Percentiles rank a stretch among this genome's conserved stretches.
These are phyloP conservation scores for Sebastes cheni DNA, from an alignment of 2,797 vertebrate genomes.

Conservation along the genomic window DNA sequence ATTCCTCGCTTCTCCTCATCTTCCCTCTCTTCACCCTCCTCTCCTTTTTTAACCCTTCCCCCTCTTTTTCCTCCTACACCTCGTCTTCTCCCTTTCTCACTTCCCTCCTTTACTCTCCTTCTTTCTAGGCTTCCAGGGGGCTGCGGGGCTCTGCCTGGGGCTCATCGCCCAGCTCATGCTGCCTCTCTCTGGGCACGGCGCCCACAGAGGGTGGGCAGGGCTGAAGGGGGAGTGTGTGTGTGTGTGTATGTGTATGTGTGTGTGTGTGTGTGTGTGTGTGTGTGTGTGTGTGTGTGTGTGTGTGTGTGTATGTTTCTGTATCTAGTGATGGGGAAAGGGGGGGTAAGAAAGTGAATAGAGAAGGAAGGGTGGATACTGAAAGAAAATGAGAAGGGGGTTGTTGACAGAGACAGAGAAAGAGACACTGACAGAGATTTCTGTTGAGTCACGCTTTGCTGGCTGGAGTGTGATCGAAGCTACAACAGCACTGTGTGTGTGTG, in stretches of 20 bases:
- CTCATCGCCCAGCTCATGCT: constrained; percentile 56
- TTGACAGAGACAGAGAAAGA: constrained; percentile 30
- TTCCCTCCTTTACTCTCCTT: constrained; percentile 16
- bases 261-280: constrained; percentile 20
- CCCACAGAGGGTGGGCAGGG: constrained; percentile 60
- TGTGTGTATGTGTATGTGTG: constrained; percentile 29
- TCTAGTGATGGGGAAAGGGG: constrained; percentile 30
- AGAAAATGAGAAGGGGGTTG: constrained; percentile 30
- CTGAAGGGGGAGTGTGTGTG: constrained; percentile 42
- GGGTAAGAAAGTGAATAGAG: constrained; percentile 21
- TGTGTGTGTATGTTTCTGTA: constrained; percentile 17
- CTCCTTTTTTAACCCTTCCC: constrained; percentile 12
- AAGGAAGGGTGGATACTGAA: constrained; percentile 13
- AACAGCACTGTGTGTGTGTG: constrained; percentile 3
- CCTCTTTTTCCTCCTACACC: background rate
- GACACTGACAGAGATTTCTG: constrained; percentile 52
- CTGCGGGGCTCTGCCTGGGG: constrained; percentile 51
- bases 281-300: constrained; percentile 30
- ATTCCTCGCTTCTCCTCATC: constrained; percentile 36
- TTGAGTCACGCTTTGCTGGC: constrained; percentile 70
- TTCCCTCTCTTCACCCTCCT: constrained; percentile 5
- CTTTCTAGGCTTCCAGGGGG: constrained; percentile 30
- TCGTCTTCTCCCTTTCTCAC: background rate
- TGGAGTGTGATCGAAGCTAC: constrained; percentile 20
- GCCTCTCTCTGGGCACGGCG: constrained; percentile 64